Conservation (phyloP, 2,888 invertebrate genomes). For the Chouioia cunea region DNA sequence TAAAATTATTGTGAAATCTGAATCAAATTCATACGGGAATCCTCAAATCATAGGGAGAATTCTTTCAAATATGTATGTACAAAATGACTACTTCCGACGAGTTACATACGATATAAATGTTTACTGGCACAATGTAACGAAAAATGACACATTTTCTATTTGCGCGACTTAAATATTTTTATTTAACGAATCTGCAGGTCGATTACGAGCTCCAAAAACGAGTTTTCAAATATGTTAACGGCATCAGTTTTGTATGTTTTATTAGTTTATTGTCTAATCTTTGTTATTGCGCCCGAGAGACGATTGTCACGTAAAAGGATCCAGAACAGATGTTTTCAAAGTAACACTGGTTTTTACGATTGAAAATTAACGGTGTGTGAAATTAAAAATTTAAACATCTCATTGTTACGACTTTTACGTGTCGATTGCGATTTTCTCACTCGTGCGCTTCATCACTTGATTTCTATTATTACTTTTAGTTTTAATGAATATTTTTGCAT, state of each 20-base stretch:
- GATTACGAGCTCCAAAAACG: conserved; percentile 33
- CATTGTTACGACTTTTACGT: conserved; percentile 14
- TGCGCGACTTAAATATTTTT: conserved; percentile 19
- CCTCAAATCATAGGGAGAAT: too few species aligned
- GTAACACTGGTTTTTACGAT: too few species aligned
- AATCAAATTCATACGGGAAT: too few species aligned
- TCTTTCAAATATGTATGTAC: too few species aligned
- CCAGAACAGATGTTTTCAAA: too few species aligned
- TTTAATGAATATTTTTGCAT: conserved; percentile 43
- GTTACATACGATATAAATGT: not conserved
- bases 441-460: conserved; percentile 40
- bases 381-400: conserved; percentile 11
- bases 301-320: conserved; percentile 6
- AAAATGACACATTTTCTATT: conserved; percentile 22
- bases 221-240: conserved; percentile 35
- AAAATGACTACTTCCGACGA: conserved; percentile 24
- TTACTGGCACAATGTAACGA: conserved; percentile 39
- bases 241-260: conserved; percentile 39
- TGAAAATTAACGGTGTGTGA: not conserved
- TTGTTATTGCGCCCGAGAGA: conserved; percentile 37
- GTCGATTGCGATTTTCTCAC: conserved; percentile 31
- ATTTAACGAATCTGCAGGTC: conserved; percentile 30
- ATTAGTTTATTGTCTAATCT: conserved; percentile 38
- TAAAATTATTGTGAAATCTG: too few species aligned
- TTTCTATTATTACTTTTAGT: conserved; percentile 43